Evolutionary conservation across 2,113 vertebrate genomes (phyloP), one percentile per base, ranked within the genome.

Genomic region (Micromys minutus): DNA sequence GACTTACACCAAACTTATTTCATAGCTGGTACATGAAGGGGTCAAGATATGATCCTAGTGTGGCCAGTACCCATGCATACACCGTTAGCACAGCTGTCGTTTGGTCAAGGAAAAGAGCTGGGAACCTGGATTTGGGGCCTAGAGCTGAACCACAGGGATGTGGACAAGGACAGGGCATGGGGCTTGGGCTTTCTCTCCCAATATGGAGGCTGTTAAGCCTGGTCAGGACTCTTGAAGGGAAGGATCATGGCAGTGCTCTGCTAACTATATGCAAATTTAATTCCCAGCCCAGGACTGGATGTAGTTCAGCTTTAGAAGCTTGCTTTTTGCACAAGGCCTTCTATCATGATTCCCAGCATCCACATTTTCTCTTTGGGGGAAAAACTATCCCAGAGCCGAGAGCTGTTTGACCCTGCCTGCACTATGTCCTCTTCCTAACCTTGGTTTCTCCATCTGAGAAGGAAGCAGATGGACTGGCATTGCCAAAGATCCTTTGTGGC

Each of bases 341-440:
- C 57, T 61, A 19, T 61, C 13, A 16, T 29, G 59, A 69, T 42
- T 22, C 26, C 50, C 5, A 4, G 21, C 39, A 10, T 34, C 39
- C 9, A 45, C 17, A 21, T 12, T 39, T 19, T 16, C 69, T 47
- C 61, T 85, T 34, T 85, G 39, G 61, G 10, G 83, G 31, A 1
- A 2, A 0, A 31, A 21, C 13, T 17, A 7, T 11, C 15, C 45
- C 0, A 29, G 34, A 29, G 8, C 13, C 36, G 3, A 42, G 61
- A 72, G 71, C 57, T 5, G 4, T 31, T 17, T 13, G 63, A 55
- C 8, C 3, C 67, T 65, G 36, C 13, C 29, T 16, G 3, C 6
- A 7, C 22, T 0, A 0, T 52, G 3, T 75, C 45, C 22, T 65
- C 4, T 26, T 39, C 6, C 3, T 17, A 74, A 9, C 77, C 89